Evolutionary conservation across 2,113 vertebrate species (phyloP), one percentile per base, ranked within the genome.

Genomic region (Strigops habroptila): DNA sequence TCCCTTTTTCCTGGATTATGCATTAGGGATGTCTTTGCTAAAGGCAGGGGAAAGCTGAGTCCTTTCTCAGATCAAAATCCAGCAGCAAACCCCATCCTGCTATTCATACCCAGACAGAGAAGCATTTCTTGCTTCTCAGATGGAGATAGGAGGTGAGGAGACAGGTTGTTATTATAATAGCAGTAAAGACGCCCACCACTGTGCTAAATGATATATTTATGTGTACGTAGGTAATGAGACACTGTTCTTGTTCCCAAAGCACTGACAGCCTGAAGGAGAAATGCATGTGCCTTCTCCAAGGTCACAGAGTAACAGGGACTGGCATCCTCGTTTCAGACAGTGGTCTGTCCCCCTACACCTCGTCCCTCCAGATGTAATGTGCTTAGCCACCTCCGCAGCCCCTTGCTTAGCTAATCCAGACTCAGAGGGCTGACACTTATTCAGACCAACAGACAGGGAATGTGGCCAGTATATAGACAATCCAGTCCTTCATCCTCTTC

Each of bases 151-250:
- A 70, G 41, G n/a, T n/a, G 51, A 52, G 77, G 73, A 86, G 89
- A 37, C 83, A 89, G 86, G 86, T 91, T 95, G 89, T 87, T 93
- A 82, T 81, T 87, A 18, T 91, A 95, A 93, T 31, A 93, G 93
- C 93, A 92, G 74, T 37, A 55, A 60, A 71, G 76, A 86, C 60
- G 2, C 92, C 93, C 94, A 93, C 93, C 71, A 60, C 60, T 79
- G 88, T 94, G 93, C 88, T 86, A 76, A 83, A 86, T 57, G 73
- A 57, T 84, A 18, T 79, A 95, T 96, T 95, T 95, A 73, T 91
- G 49, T 73, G 48, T 70, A 7, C 5, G n/a, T 51, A n/a, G 17
- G 18, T 48, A 88, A 92, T 0, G 1, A 88, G 88, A 78, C 69
- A 46, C 65, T 94, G 89, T 7, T 95, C 57, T 18, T 64, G 55